phyloP scores from a whole-genome alignment of 2,113 vertebrate genomes.

The Calonectris borealis region DNA sequence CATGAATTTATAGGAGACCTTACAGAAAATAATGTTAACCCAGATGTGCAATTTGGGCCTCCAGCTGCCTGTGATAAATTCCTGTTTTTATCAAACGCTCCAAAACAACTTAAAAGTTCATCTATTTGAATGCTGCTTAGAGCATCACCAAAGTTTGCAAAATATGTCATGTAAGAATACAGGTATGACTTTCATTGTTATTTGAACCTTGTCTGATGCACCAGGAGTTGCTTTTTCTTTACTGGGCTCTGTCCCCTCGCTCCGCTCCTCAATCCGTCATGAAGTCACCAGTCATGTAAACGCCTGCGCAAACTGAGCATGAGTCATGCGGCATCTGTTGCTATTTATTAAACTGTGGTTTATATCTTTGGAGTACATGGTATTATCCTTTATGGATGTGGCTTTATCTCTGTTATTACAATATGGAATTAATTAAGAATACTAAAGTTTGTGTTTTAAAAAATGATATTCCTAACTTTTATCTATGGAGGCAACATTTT shows the following conservation, averaged over 20 bases:
- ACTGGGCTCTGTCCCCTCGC: not conserved
- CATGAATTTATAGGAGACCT: not conserved
- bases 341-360: conserved; percentile 28
- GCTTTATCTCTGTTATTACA: conserved; percentile 37
- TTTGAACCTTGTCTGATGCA: not conserved
- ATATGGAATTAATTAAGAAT: conserved; percentile 18
- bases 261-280: not conserved
- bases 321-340: conserved; percentile 19
- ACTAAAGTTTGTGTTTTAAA: not conserved
- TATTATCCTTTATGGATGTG: not conserved
- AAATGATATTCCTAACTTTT: not conserved
- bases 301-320: not conserved
- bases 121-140: not conserved
- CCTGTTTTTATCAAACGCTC: not conserved
- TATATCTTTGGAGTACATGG: not conserved
- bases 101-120: not conserved
- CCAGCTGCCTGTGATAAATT: not conserved
- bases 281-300: not conserved
- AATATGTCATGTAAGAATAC: not conserved
- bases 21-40: not conserved
- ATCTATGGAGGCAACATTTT: not conserved
- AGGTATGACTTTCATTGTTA: not conserved
- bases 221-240: not conserved
- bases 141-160: not conserved
- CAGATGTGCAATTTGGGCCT: not conserved